Evolutionary conservation across 2,797 vertebrate species (phyloP), one percentile per base, ranked within the genome.

Genomic region (Odontamblyopus lacepedii): DNA sequence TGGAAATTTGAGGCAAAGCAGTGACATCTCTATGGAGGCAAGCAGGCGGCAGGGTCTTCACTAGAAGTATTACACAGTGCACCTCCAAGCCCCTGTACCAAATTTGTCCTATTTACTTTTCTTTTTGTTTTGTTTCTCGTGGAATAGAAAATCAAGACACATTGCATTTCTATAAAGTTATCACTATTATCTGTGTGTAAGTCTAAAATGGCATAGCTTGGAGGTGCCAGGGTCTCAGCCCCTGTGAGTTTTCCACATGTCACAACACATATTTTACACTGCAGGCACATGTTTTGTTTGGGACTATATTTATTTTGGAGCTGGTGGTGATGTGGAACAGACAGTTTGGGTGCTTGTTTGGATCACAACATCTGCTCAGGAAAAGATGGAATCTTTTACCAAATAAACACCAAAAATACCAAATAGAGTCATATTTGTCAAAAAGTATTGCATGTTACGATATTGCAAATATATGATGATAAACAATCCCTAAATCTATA

Each of bases 211-310:
- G 83, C 78, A 74, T 59, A 3, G 66, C 85, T 82, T 78, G 78
- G 74, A 88, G 80, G 73, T 77, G 78, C 70, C 71, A 55, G 71
- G 63, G 76, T 82, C 69, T 77, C 53, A 65, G 30, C 48, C 26
- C 2, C 56, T 67, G 35, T 41, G 59, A 77, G 62, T 74, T 74
- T 81, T 85, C 76, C 77, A 74, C 69, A 80, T 83, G 82, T 84
- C 84, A 83, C 80, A 56, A 69, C 75, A 77, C 75, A 84, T 80
- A 76, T 79, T 86, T 30, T 80, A 85, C 67, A 85, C 73, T 13
- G 11, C 71, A 30, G 70, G 73, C 30, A 71, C 65, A 67, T 59
- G 75, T 83, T 86, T 84, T 82, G 50, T 74, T 80, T 75, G 63
- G 65, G n/a, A 35, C n/a, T 63, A 44, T 63, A 41, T 63, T 63